These are phyloP conservation scores for Pontoporia blainvillei DNA, from an alignment of 2,113 vertebrate species.

Conservation along the genomic window DNA sequence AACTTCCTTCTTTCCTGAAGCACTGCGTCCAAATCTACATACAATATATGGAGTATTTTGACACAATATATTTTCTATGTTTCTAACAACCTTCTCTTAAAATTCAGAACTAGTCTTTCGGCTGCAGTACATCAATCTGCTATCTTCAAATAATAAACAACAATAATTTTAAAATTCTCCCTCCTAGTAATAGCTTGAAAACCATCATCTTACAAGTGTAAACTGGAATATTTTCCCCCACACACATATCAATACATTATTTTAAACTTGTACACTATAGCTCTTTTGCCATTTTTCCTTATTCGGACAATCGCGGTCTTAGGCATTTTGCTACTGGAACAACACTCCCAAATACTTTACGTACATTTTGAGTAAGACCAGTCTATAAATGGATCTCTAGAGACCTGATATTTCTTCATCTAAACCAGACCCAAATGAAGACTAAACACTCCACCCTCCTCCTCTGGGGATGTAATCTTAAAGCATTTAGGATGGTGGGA, in stretches of 20 bases:
- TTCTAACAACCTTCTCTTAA: background rate
- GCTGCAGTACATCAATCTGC: background rate
- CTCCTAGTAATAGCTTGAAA: background rate
- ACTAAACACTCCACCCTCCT: background rate
- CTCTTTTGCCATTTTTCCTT: background rate
- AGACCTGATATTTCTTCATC: background rate
- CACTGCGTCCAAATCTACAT: background rate
- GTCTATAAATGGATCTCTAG: background rate
- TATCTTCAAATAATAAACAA: constrained; percentile 26
- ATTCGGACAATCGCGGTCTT: background rate
- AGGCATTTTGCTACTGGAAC: background rate
- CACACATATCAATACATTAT: background rate
- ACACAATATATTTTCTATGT: background rate
- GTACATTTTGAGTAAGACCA: background rate
- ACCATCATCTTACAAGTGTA: background rate
- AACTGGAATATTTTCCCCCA: background rate
- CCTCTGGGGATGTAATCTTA: background rate
- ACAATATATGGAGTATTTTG: background rate
- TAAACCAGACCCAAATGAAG: constrained; percentile 29
- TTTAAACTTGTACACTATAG: background rate
- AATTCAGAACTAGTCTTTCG: constrained; percentile 22
- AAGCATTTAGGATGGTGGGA: background rate
- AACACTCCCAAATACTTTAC: background rate
- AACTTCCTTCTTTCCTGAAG: background rate
- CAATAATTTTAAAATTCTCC: background rate